Evolutionary conservation across 2,797 vertebrate species (phyloP).

Genomic region (Urophycis tenuis): DNA sequence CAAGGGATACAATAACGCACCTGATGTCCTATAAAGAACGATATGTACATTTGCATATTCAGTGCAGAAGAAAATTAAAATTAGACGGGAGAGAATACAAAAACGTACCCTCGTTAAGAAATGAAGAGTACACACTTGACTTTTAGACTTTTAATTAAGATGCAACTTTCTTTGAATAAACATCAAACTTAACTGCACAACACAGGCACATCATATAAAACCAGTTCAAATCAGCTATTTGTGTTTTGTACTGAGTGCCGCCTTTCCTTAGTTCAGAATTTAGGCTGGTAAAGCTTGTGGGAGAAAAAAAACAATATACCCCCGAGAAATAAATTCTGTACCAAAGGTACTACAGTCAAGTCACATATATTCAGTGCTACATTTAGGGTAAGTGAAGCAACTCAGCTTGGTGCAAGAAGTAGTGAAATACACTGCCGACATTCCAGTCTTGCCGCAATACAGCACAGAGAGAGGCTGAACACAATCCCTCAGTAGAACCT

Average conservation of each 20-base stretch:
- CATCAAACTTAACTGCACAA: slow-evolving; percentile 1
- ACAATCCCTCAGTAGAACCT: neutral
- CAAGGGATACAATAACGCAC: neutral
- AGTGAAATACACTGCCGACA: neutral
- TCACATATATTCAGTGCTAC: neutral
- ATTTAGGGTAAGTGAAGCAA: neutral
- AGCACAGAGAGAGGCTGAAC: neutral
- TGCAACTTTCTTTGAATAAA: neutral
- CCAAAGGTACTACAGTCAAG: neutral
- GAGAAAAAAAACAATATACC: neutral
- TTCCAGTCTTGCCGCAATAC: neutral
- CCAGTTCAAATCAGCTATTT: neutral
- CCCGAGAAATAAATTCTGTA: neutral
- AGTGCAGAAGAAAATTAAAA: neutral
- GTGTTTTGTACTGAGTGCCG: neutral
- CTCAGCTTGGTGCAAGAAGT: neutral
- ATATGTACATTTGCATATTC: slow-evolving; percentile 2
- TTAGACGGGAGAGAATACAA: neutral
- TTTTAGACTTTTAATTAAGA: neutral
- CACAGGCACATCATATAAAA: neutral
- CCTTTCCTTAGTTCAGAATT: neutral
- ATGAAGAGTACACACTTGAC: neutral
- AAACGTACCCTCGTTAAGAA: neutral
- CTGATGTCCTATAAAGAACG: neutral
- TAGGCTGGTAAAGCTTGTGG: neutral